Evolutionary conservation across 2,888 invertebrate species (phyloP), one percentile per base, ranked within the genome.

Genomic region (Drosophila setosimentum): DNA sequence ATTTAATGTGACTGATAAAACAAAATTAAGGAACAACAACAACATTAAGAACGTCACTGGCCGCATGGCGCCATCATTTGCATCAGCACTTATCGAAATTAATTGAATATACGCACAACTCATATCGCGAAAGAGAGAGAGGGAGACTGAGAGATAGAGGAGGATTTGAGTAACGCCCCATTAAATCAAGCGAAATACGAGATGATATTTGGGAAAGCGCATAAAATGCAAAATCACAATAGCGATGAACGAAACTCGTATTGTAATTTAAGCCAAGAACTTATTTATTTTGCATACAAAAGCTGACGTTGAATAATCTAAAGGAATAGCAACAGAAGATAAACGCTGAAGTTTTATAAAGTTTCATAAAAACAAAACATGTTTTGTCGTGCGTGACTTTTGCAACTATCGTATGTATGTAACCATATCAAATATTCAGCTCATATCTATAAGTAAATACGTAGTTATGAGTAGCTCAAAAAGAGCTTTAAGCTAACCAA

Each of bases 81-180:
- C 80, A 79, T 61, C 40, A 21, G 32, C 48, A 57, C 49, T 79
- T 68, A 79, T 74, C 61, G 48, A 76, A 74, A 58, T 68, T 48
- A 50, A 79, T 79, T 65, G 65, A 74, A 68, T 61, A 75, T 55
- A 37, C 54, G 50, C 59, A 61, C 49, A 53, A 49, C 32, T 18
- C n/a, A 42, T 50, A 35, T 42, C 49, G 33, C 13, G 37, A 3
- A 21, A 57, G 16, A 24, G 37, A 18, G 40, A 53, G 48, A 21
- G 27, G 24, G n/a, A 58, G 27, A 29, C 37, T 11, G n/a, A 57
- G 35, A 58, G 35, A 18, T 16, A 3, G 21, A 24, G 16, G 8
- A 4, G 27, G 13, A 42, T 30, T 42, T 42, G 24, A 73, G 37
- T 50, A 79, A 69, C 80, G 80, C 76, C 76, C 79, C 62, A 65